phyloP scores from a whole-genome alignment of 1,140 invertebrate species.

The Triops cancriformis region DNA sequence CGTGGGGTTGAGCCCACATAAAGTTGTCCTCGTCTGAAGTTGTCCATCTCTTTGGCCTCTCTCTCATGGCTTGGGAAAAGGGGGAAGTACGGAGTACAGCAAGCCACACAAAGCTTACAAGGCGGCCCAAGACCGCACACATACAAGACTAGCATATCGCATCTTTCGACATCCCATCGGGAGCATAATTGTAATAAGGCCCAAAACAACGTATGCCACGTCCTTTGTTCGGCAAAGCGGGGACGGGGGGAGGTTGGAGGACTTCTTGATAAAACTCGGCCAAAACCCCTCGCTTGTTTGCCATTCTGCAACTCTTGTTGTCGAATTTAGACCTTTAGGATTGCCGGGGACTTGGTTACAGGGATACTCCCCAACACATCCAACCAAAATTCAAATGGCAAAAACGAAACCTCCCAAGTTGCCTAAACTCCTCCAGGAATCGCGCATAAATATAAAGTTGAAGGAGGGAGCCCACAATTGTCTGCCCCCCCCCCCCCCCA shows the following conservation, averaged over 20 bases:
- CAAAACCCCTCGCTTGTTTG: neutral
- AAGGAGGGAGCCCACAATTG: slow-evolving; percentile 5
- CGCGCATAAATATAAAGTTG: slow-evolving; percentile 14
- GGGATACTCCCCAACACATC: neutral
- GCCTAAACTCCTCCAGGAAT: slow-evolving; percentile 11
- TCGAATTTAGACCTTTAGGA: slow-evolving; percentile 10
- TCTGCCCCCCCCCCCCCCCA: neutral
- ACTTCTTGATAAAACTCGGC: neutral
- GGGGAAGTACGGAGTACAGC: neutral
- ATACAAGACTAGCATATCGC: neutral
- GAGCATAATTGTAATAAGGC: slow-evolving; percentile 14
- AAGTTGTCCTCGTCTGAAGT: slow-evolving; percentile 5
- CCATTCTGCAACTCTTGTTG: neutral
- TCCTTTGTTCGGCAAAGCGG: neutral
- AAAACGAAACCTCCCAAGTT: slow-evolving; percentile 10
- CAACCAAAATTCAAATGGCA: neutral
- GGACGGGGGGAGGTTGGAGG: no score
- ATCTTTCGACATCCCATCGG: slow-evolving; percentile 9
- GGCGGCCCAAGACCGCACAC: neutral
- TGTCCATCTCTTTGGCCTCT: slow-evolving; percentile 9
- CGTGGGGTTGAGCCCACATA: slow-evolving; percentile 7
- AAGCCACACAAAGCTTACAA: neutral
- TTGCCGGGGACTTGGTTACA: neutral
- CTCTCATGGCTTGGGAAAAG: neutral
- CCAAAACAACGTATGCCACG: neutral